Evolutionary conservation across 2,888 invertebrate species (phyloP).

Genomic region (Ennomos fuscantarius): DNA sequence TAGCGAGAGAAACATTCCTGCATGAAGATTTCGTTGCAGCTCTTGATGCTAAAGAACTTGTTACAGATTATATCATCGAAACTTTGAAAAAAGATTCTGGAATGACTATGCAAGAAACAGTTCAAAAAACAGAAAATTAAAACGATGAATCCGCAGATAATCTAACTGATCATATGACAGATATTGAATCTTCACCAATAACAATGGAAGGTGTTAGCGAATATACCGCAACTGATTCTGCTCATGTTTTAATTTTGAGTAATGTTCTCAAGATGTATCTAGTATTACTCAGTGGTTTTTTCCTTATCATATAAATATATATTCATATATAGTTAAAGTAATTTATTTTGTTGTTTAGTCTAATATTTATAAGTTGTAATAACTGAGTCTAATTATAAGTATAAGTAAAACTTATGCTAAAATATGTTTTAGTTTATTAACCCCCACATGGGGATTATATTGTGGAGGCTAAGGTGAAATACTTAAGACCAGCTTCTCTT

Average conservation of each 20-base stretch:
- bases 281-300: not conserved
- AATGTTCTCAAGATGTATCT: conserved; percentile 8
- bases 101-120: not conserved
- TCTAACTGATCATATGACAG: not conserved
- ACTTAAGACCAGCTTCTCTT: not conserved
- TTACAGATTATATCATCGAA: conserved; percentile 60
- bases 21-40: conserved; percentile 61
- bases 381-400: not conserved
- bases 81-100: conserved; percentile 37
- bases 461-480: not conserved
- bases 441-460: too few species aligned
- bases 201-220: not conserved
- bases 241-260: conserved; percentile 8
- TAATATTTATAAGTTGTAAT: not conserved
- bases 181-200: not conserved
- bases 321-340: too few species aligned
- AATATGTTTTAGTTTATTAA: not conserved
- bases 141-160: not conserved
- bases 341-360: not conserved
- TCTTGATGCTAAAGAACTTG: conserved; percentile 59
- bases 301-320: too few species aligned
- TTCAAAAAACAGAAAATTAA: not conserved
- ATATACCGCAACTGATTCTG: conserved; percentile 2
- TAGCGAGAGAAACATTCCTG: conserved; percentile 55
- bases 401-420: not conserved